Evolutionary conservation across 2,888 invertebrate species (phyloP), one percentile per base, ranked within the genome.

Genomic region (Lingula anatina): DNA sequence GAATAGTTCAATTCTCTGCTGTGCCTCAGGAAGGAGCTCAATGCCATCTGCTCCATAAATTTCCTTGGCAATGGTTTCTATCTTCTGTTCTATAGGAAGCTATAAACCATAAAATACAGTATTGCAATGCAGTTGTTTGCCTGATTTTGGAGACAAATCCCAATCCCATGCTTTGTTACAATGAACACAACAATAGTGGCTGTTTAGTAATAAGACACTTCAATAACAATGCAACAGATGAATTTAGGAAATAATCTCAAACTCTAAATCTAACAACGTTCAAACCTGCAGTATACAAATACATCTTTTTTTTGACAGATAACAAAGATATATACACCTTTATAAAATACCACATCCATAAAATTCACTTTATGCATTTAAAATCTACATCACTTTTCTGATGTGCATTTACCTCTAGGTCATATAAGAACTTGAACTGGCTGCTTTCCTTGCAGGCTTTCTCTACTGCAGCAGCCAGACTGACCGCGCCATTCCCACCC

Each of bases 31-130:
- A 0, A 85, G 82, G 46, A 93, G 82, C 55, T 88, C 85, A 18
- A 99, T 84, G 28, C 85, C 80, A 23, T 86, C 89, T n/a, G 97
- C 97, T 2, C 97, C 97, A 70, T 99, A 99, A 85, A 99, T 95
- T 73, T 92, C 88, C 48, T 80, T 84, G 0, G 96, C 94, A 66
- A 99, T 93, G 7, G 78, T 85, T 60, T 83, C 82, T 56, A 99
- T 90, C 80, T 99, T 99, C 2, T 90, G 86, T 59, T 86, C 84
- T 47, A 99, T 83, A 9, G 89, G 78, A 41, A 84, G 61, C 52
- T 86, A 75, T 18, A 46, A 51, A 31, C 36, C 9, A 47, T 51
- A 24, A 40, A 2, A 25, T 23, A 36, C 20, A 23, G 12, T 44
- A 1, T 7, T n/a, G n/a, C n/a, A n/a, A n/a, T n/a, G n/a, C n/a